Percentiles rank a stretch among this genome's conserved stretches.
Conservation (phyloP, 2,113 vertebrate genomes). For the Takifugu bimaculatus region DNA sequence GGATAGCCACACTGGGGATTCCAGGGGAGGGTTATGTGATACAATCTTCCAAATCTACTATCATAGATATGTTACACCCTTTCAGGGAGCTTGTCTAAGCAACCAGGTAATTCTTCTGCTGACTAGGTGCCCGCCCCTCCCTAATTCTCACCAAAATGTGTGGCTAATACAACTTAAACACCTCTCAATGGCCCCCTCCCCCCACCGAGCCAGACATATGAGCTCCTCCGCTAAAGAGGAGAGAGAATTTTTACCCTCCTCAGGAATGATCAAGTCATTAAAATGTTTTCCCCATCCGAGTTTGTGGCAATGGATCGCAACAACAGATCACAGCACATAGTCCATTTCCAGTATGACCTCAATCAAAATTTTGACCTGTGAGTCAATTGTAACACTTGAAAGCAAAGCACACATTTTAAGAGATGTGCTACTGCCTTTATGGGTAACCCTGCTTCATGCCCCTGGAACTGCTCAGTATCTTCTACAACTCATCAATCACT, state of each 20-base stretch:
- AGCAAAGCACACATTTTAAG: too few species aligned
- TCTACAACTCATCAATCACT: too few species aligned
- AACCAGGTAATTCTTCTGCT: slow-evolving; percentile 15
- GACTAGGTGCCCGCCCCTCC: slow-evolving; percentile 1
- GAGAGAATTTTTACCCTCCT: slow-evolving; percentile 29
- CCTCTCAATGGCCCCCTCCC: too few species aligned
- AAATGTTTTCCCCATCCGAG: slow-evolving; percentile 23
- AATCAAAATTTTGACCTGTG: too few species aligned
- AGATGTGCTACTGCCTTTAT: too few species aligned
- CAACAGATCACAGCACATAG: too few species aligned
- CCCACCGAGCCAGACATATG: slow-evolving; percentile 26
- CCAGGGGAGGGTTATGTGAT: slow-evolving; percentile 38
- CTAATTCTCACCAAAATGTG: slow-evolving; percentile 48
- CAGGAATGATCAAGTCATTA: slow-evolving; percentile 34
- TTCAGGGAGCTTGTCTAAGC: slow-evolving; percentile 45
- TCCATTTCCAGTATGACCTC: too few species aligned
- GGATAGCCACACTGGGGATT: slow-evolving; percentile 65
- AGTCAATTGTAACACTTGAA: too few species aligned
- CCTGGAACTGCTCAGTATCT: too few species aligned
- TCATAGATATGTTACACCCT: slow-evolving; percentile 69
- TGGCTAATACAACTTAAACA: slow-evolving; percentile 36
- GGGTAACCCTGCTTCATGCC: too few species aligned
- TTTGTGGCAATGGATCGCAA: neutral
- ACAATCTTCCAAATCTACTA: slow-evolving; percentile 55
- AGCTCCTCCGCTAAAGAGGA: slow-evolving; percentile 30